Evolutionary conservation across 2,888 invertebrate species (phyloP), one percentile per base, ranked within the genome.

Genomic region (Amphimallon solstitiale): DNA sequence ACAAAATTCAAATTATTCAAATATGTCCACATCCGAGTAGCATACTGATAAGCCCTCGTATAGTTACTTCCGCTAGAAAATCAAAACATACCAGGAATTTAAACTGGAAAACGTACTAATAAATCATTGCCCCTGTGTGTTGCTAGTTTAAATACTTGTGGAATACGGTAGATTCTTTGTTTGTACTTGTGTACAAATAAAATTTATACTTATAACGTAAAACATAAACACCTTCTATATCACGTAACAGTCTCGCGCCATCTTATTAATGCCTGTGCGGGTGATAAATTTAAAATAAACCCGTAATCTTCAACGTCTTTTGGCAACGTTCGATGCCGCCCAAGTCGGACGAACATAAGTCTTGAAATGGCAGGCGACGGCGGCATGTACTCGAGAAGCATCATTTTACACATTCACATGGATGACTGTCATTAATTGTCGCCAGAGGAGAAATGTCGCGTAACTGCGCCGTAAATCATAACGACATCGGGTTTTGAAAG

Each of bases 361-460:
- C 9, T 29, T 29, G 6, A 29, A 29, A 29, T 29, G 29, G 29
- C n/a, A 21, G 10, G 54, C 40, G 38, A 38, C 21, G 54, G 40
- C 54, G 54, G 54, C 54, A 19, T 29, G 29, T 29, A 29, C 9
- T 29, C 67, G 69, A 43, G 51, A 63, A 68, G 68, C 65, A 63
- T 68, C 51, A 64, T 69, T 68, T 69, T 67, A 69, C 67, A 71
- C 68, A 65, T 68, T 59, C 68, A 66, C 63, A 66, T 37, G 48
- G 56, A 68, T 67, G 68, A 67, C 65, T 67, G 69, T 71, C 68
- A 71, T 71, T 69, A 71, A 71, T 71, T 67, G 71, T 69, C 66
- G 56, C 56, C 63, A 29, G 51, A 67, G 66, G 66, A 60, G 65
- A 71, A 71, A 71, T 63, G 70, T 71, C 69, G 68, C 64, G 37